phyloP scores from a whole-genome alignment of 2,888 invertebrate genomes.

The Thyatira batis region DNA sequence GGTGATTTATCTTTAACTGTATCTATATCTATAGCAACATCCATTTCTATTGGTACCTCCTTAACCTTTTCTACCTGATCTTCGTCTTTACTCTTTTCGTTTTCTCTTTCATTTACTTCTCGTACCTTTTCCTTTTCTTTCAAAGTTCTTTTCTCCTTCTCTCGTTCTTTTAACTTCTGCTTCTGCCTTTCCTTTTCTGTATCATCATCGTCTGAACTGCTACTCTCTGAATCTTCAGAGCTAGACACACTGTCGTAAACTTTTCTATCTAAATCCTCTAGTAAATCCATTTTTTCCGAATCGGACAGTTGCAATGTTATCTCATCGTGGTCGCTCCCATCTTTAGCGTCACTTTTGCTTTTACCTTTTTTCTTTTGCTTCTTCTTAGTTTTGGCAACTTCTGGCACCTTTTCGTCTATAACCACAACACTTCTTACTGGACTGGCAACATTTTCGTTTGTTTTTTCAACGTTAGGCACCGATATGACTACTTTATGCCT shows the following conservation, averaged over 20 bases:
- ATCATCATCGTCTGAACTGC: constrained; percentile 40
- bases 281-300: constrained; percentile 74
- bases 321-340: constrained; percentile 71
- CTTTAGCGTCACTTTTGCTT: constrained; percentile 46
- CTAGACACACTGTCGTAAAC: constrained; percentile 53
- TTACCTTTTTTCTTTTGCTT: constrained; percentile 58
- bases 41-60: neutral
- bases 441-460: constrained; percentile 7
- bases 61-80: neutral
- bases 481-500: constrained; percentile 42
- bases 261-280: constrained; percentile 69
- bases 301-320: constrained; percentile 74
- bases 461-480: constrained; percentile 8
- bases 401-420: constrained; percentile 30
- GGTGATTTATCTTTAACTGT: neutral
- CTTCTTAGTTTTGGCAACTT: constrained; percentile 56
- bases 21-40: neutral
- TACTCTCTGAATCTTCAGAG: constrained; percentile 46
- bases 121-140: neutral
- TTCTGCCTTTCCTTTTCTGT: constrained; percentile 7
- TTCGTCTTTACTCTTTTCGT: constrained; percentile 8
- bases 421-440: constrained; percentile 11
- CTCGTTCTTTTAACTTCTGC: constrained; percentile 3
- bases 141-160: neutral
- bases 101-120: constrained; percentile 2